These are phyloP conservation scores for Ophraella communa DNA, from an alignment of 2,888 invertebrate genomes.

Conservation along the genomic window DNA sequence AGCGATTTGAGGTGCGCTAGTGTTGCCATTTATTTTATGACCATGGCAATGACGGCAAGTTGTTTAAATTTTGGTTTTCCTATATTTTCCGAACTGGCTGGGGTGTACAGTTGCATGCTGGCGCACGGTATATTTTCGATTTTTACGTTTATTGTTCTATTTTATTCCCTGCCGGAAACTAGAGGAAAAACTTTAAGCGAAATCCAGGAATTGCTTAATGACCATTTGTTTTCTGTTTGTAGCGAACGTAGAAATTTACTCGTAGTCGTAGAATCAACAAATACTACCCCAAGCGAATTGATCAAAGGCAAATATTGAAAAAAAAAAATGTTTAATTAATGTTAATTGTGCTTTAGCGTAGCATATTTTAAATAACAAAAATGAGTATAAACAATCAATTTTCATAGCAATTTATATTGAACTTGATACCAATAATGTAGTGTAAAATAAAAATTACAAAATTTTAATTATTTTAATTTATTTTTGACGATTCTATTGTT, in stretches of 20 bases:
- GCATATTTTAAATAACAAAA: no score
- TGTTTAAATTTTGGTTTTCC: conserved; percentile 38
- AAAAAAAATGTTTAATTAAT: no score
- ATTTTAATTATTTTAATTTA: no score
- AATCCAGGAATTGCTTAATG: conserved; percentile 22
- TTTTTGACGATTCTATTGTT: no score
- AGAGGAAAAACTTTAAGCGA: conserved; percentile 39
- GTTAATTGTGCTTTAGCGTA: no score
- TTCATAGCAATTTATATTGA: no score
- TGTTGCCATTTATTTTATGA: conserved; percentile 18
- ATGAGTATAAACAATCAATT: no score
- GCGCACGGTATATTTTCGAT: conserved; percentile 27
- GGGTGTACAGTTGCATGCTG: conserved; percentile 32
- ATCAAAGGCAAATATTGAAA: background rate
- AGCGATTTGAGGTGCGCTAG: conserved; percentile 76
- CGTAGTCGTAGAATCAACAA: background rate
- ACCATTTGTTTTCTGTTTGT: background rate
- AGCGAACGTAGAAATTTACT: no score
- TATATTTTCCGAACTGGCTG: conserved; percentile 21
- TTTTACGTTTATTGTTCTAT: conserved; percentile 29
- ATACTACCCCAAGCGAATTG: background rate
- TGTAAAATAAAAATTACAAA: no score
- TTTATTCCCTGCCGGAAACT: conserved; percentile 37
- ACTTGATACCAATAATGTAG: no score
- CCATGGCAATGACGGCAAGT: conserved; percentile 29